Evolutionary conservation across 2,113 vertebrate species (phyloP), one percentile per base, ranked within the genome.

Genomic region (Serinus canaria): DNA sequence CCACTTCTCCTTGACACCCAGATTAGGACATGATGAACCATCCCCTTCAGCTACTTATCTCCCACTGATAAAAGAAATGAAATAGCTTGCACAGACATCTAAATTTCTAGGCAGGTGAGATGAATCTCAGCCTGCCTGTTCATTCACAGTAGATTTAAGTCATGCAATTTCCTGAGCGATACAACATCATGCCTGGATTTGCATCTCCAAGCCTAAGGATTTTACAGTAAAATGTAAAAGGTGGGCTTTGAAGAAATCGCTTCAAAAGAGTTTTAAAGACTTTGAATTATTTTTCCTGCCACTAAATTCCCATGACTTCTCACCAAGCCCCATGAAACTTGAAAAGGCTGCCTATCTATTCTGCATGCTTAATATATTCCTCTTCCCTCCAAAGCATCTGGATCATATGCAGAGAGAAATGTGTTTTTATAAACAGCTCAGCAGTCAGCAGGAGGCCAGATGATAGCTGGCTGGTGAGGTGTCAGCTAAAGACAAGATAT

Each of bases 231-330:
- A 96, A 95, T 72, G 73, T 21, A 83, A 84, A 93, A 85, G 66
- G 24, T 18, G 21, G 25, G 14, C 86, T 96, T 96, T 92, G 94
- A 95, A 93, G 73, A 84, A 94, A 82, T 75, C 1, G 4, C 89
- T 93, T 94, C 92, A 92, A 73, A 95, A 93, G 79, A 73, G 55
- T 30, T 95, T 95, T 93, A 91, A 96, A 95, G 63, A 82, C 20
- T 62, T 84, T 80, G 80, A 76, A 80, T 94, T 93, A 49, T 74
- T 96, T 92, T 94, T 92, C 47, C 60, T 94, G 72, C 56, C 74
- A 85, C 47, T 75, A 85, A 74, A 60, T 93, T 87, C 15, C 66
- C 87, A 89, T 93, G 95, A 95, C 92, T 97, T 96, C 90, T 47
- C 55, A 90, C 67, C 66, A 94, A 87, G 85, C 95, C 73, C 28